A percentile compares a stretch with the other conserved stretches of the same genome.
Conservation (phyloP, 2,113 vertebrate genomes). For the Centropus bengalensis region DNA sequence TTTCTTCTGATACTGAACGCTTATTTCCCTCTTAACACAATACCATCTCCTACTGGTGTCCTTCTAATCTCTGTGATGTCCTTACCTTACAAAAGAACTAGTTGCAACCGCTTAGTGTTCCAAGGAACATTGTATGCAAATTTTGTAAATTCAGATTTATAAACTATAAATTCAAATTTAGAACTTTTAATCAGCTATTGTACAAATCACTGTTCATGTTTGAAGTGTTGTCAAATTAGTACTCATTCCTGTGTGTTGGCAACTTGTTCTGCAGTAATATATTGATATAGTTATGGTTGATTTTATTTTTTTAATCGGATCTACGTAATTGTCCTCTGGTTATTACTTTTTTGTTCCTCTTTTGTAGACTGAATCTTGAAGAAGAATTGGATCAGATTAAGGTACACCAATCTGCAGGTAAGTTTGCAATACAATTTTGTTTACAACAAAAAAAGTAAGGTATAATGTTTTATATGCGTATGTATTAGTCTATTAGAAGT, state of each 20-base stretch:
- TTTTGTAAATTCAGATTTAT: neutral
- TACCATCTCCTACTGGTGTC: neutral
- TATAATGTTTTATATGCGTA: slow-evolving; percentile 22
- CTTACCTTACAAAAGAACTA: neutral
- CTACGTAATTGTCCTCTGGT: neutral
- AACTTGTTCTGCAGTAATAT: neutral
- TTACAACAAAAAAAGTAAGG: slow-evolving; percentile 77
- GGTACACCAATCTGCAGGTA: slow-evolving; percentile 78
- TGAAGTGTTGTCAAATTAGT: neutral
- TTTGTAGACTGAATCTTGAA: slow-evolving; percentile 81
- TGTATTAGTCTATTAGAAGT: neutral
- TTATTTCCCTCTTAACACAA: neutral
- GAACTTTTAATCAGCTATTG: neutral
- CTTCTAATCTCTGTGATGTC: neutral
- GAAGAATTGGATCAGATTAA: slow-evolving; percentile 86
- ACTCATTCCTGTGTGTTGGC: neutral
- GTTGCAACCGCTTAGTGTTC: neutral
- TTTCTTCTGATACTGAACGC: neutral
- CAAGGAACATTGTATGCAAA: neutral
- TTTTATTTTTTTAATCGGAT: neutral
- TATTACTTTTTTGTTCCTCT: slow-evolving; percentile 15
- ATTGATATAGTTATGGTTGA: neutral
- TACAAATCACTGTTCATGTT: neutral
- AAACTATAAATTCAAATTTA: neutral
- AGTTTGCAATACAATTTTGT: slow-evolving; percentile 77